Evolutionary conservation across 2,888 invertebrate genomes (phyloP).

Genomic region (Rhagonycha lutea): DNA sequence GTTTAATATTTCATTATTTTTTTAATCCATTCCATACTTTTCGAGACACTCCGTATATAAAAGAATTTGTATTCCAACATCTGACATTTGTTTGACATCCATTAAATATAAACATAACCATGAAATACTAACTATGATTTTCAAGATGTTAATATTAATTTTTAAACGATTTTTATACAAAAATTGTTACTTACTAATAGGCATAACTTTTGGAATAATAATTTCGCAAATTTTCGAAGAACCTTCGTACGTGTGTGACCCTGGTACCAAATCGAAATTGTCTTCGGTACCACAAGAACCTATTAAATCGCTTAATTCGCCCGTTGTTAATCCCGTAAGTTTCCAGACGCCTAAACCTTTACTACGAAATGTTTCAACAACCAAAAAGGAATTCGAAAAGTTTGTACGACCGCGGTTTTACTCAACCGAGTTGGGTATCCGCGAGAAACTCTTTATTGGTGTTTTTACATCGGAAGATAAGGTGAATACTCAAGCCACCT

Average conservation of each 20-base stretch:
- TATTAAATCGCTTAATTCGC: background rate
- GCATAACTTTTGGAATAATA: slow-evolving; percentile 31
- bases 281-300: background rate
- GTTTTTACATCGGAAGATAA: slow-evolving; percentile 79
- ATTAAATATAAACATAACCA: background rate
- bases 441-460: slow-evolving; percentile 85
- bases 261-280: background rate
- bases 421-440: slow-evolving; percentile 92
- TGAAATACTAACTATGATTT: background rate
- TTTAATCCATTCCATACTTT: too few relatives aligned
- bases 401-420: slow-evolving; percentile 89
- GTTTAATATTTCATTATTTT: too few relatives aligned
- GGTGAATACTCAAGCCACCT: slow-evolving; percentile 73
- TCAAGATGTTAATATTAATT: background rate
- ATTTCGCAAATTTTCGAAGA: background rate
- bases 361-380: background rate
- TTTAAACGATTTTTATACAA: background rate
- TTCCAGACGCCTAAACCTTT: background rate
- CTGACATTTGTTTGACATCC: background rate
- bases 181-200: slow-evolving; percentile 32
- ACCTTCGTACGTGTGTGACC: background rate
- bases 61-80: background rate
- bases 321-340: background rate
- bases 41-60: too few relatives aligned
- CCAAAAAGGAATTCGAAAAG: slow-evolving; percentile 46